These are phyloP conservation scores for Salarias fasciatus DNA, from an alignment of 2,797 vertebrate species.

Conservation along the genomic window DNA sequence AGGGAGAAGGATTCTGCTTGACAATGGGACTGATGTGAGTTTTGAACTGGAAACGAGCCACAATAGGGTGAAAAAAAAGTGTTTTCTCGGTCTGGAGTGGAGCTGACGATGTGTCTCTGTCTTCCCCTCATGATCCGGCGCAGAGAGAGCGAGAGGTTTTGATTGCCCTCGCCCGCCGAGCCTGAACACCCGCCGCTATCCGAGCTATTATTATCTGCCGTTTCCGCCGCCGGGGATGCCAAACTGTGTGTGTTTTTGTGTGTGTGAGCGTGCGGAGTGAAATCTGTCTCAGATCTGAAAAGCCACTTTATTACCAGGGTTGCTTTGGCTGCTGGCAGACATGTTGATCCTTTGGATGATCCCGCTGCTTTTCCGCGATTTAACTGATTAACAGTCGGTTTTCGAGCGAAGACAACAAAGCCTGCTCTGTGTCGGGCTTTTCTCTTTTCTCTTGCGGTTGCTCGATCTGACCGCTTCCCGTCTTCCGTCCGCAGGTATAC, in stretches of 20 bases:
- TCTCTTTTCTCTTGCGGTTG: too few relatives aligned
- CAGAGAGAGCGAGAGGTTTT: slow-evolving; percentile 8
- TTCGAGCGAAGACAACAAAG: too few relatives aligned
- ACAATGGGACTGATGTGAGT: neutral
- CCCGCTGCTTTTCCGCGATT: neutral
- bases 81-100: neutral
- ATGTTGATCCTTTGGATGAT: slow-evolving; percentile 5
- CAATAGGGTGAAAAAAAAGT: neutral
- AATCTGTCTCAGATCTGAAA: slow-evolving; percentile 29
- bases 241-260: slow-evolving; percentile 6
- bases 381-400: too few relatives aligned
- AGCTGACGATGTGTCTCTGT: neutral
- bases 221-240: slow-evolving; percentile 24
- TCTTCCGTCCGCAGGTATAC: slow-evolving; percentile 67
- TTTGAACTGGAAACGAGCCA: neutral
- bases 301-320: slow-evolving; percentile 8
- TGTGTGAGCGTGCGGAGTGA: neutral
- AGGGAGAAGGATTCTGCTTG: too few relatives aligned
- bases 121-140: slow-evolving; percentile 25
- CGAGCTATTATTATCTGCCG: slow-evolving; percentile 49
- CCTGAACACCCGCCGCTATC: slow-evolving; percentile 20
- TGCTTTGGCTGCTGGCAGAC: neutral
- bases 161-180: slow-evolving; percentile 17
- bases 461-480: neutral
- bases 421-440: too few relatives aligned